These are phyloP conservation scores for Pachyseris speciosa DNA, from an alignment of 64 coral and sea anemone genomes.

Conservation along the genomic window DNA sequence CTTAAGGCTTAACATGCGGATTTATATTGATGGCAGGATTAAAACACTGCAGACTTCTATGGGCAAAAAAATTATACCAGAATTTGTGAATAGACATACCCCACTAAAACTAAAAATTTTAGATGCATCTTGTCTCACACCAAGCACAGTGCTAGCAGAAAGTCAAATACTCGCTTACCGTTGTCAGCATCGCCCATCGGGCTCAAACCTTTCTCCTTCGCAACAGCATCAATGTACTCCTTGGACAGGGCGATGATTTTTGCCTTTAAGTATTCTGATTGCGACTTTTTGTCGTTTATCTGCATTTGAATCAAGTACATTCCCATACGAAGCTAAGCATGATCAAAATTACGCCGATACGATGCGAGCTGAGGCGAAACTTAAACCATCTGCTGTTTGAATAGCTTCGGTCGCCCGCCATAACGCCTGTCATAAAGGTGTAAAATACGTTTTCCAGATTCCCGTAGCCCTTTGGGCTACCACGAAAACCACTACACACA, in stretches of 20 bases:
- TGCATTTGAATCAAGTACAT: slow-evolving; percentile 92
- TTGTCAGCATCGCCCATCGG: slow-evolving; percentile 46
- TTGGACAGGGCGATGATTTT: slow-evolving; percentile 88
- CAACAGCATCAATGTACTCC: slow-evolving; percentile 83
- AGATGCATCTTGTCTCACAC: too few species aligned
- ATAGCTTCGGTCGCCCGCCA: slow-evolving; percentile 37
- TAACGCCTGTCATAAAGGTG: neutral
- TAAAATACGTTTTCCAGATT: neutral
- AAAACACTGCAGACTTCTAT: too few species aligned
- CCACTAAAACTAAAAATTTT: too few species aligned
- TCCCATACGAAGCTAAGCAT: slow-evolving; percentile 78
- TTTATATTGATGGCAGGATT: too few species aligned
- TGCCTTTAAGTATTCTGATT: slow-evolving; percentile 70
- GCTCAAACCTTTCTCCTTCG: slow-evolving; percentile 73
- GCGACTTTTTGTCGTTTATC: slow-evolving; percentile 70
- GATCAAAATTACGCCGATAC: slow-evolving; percentile 73
- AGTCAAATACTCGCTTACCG: too few species aligned
- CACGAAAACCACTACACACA: neutral
- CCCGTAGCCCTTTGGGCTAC: neutral
- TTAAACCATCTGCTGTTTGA: neutral
- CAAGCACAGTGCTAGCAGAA: too few species aligned
- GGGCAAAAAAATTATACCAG: too few species aligned
- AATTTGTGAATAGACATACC: too few species aligned
- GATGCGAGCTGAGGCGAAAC: slow-evolving; percentile 61
- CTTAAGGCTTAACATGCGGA: too few species aligned